These are phyloP conservation scores for Drosophila stalkeri DNA, from an alignment of 2,888 invertebrate species.

Conservation along the genomic window DNA sequence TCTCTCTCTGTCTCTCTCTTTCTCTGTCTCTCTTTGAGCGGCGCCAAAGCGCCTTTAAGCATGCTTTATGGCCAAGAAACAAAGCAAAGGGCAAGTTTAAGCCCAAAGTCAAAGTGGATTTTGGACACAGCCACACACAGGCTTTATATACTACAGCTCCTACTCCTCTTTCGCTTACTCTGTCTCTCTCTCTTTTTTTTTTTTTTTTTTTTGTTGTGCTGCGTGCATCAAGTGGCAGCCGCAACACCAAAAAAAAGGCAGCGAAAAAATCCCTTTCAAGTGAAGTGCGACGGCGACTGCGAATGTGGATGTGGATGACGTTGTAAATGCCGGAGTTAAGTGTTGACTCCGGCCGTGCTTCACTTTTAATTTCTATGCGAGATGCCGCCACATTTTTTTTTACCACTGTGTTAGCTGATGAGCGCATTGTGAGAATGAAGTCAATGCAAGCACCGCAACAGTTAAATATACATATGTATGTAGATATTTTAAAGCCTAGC, in stretches of 20 bases:
- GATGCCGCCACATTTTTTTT: constrained; percentile 34
- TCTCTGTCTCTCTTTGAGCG: constrained; percentile 22
- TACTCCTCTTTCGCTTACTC: background rate
- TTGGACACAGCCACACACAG: constrained; percentile 25
- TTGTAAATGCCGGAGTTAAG: constrained; percentile 45
- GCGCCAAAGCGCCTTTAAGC: constrained; percentile 52
- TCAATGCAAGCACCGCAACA: background rate
- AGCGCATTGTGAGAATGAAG: constrained; percentile 63
- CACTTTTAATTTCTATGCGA: constrained; percentile 68
- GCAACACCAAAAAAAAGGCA: constrained; percentile 12
- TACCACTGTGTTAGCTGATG: constrained; percentile 61
- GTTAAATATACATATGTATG: background rate
- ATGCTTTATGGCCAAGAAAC: constrained; percentile 44
- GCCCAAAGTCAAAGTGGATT: constrained; percentile 65
- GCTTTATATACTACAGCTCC: background rate
- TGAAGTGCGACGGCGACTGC: constrained; percentile 45
- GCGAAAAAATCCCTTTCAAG: constrained; percentile 17
- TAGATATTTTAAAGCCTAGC: background rate
- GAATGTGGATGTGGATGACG: constrained; percentile 7
- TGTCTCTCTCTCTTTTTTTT: background rate
- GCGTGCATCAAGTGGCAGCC: constrained; percentile 51
- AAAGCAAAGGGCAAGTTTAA: constrained; percentile 77
- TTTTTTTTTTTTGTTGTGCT: background rate
- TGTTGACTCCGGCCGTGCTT: constrained; percentile 50
- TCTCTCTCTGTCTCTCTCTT: constrained; percentile 36